Evolutionary conservation across 2,113 vertebrate species (phyloP), one percentile per base, ranked within the genome.

Genomic region (Bufo bufo): DNA sequence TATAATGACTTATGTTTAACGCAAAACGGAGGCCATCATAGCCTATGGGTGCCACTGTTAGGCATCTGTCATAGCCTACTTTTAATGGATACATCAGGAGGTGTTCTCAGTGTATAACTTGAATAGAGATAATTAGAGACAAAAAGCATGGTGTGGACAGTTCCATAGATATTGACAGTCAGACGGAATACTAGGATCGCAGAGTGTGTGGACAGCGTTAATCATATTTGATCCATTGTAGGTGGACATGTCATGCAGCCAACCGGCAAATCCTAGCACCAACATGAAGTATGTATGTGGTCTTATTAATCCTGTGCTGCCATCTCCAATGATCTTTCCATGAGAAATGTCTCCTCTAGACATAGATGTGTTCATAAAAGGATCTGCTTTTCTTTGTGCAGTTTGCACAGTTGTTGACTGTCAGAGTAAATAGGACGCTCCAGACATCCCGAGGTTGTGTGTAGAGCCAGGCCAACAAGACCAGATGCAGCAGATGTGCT

Each of bases 401-500:
- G 20, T 33, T 10, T 33, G 47, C 14, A 52, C 82, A 71, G 63
- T 83, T 84, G 63, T 54, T 49, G 20, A 14, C 81, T 66, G 58
- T 66, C 61, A 66, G 16, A 50, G 49, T 66, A 83, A 83, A 66
- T 66, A 52, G 52, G 13, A 17, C 50, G 3, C 49, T 69, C 17
- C 19, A 83, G 81, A 66, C 19, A 66, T 83, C 78, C 17, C 56
- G 3, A 17, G 23, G 2, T 80, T 59, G 77, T 54, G 23, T 54
- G 50, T 78, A n/a, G 23, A 80, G 56, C 19, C 3, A 13, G 63
- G 82, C 63, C 63, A 84, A 71, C 7, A 16, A 71, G 47, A 23
- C 63, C 82, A 84, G 82, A 84, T 84, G 82, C 82, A 9, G 82
- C 82, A 84, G 63, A 84, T 84, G 82, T 84, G 49, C 82, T 54